phyloP scores from a whole-genome alignment of 2,113 vertebrate genomes.

The Pan paniscus region DNA sequence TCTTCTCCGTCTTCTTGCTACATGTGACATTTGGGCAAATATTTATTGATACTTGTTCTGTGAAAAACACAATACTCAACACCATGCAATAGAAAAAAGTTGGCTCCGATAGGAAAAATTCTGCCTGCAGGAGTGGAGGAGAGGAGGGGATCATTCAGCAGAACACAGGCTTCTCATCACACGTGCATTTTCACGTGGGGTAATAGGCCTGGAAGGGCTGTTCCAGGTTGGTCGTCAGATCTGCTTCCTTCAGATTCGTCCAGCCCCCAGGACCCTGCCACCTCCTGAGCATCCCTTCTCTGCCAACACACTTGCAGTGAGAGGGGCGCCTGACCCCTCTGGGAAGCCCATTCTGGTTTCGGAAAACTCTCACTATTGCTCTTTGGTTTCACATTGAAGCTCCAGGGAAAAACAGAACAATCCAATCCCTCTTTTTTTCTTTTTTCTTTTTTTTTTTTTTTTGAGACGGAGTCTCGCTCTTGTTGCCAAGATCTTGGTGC shows the following conservation, averaged over 20 bases:
- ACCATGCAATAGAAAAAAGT: fast-evolving
- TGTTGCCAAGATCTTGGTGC: too few species aligned
- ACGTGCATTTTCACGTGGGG: not conserved
- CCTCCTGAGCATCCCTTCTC: not conserved
- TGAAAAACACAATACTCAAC: fast-evolving
- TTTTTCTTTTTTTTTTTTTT: too few species aligned
- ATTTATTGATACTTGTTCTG: fast-evolving
- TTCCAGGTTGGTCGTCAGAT: not conserved
- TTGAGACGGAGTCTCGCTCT: too few species aligned
- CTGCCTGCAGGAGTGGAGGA: not conserved
- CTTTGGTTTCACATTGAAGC: not conserved
- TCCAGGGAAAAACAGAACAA: not conserved
- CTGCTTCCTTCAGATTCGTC: not conserved
- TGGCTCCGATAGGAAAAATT: not conserved
- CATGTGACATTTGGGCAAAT: too few species aligned
- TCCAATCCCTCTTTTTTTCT: not conserved
- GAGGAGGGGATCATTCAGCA: too few species aligned
- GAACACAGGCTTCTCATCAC: not conserved
- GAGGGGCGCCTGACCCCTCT: fast-evolving
- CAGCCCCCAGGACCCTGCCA: not conserved
- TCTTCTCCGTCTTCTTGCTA: not conserved
- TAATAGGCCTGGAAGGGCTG: not conserved
- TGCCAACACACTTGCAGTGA: not conserved
- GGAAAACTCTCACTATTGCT: not conserved
- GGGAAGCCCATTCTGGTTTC: not conserved